Evolutionary conservation across 2,797 vertebrate species (phyloP).

Genomic region (Myotis findleyi): DNA sequence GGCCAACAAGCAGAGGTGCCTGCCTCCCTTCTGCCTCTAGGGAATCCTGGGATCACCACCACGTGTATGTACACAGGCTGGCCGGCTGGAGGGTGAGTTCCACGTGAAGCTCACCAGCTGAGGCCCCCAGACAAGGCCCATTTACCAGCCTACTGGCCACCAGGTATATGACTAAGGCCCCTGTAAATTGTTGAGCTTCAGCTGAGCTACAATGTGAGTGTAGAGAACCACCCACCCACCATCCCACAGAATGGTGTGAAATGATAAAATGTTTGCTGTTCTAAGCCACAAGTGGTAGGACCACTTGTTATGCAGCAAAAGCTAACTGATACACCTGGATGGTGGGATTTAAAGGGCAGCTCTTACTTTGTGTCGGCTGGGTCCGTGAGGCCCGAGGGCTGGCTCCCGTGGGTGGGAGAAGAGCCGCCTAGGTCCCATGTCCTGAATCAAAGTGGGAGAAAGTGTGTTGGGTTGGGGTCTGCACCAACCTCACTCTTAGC

Average conservation of each 20-base stretch:
- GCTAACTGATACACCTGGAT: neutral
- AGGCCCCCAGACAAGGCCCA: neutral
- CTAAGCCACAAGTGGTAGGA: neutral
- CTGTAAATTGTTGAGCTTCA: neutral
- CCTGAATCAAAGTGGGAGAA: slow-evolving; percentile 73
- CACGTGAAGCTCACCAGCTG: neutral
- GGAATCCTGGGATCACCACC: neutral
- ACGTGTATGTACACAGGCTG: neutral
- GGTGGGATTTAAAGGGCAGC: accelerated
- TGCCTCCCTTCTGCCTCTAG: neutral
- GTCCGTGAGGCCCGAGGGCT: slow-evolving; percentile 74
- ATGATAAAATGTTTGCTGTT: neutral
- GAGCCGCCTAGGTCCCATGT: slow-evolving; percentile 77
- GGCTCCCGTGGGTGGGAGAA: slow-evolving; percentile 82
- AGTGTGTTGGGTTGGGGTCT: neutral
- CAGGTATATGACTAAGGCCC: neutral
- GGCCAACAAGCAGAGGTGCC: neutral
- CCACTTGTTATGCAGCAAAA: neutral
- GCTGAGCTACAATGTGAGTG: neutral
- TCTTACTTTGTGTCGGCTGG: slow-evolving; percentile 83
- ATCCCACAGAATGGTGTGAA: neutral
- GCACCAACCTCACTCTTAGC: neutral
- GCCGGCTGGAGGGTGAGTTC: neutral
- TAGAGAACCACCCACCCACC: neutral
- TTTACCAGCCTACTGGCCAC: neutral